Evolutionary conservation across 2,888 invertebrate genomes (phyloP).

Genomic region (Venustoraphidia nigricollis): DNA sequence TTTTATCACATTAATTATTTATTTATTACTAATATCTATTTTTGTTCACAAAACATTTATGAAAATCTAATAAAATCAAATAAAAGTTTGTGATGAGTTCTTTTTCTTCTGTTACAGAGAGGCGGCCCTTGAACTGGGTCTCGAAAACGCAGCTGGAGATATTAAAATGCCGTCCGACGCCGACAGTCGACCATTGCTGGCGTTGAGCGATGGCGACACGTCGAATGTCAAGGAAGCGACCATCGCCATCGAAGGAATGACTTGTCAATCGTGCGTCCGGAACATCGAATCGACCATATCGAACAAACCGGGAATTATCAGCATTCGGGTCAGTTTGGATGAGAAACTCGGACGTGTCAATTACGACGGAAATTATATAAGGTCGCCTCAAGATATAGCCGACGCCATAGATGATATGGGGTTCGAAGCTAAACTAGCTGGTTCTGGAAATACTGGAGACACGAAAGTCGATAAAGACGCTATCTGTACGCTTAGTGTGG

Average conservation of each 20-base stretch:
- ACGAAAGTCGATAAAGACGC: conserved; percentile 15
- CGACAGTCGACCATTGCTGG: too few species aligned
- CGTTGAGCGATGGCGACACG: too few species aligned
- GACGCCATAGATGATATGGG: conserved; percentile 78
- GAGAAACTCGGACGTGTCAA: conserved; percentile 42
- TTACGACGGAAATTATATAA: conserved; percentile 22
- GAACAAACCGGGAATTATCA: conserved; percentile 45
- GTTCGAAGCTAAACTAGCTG: conserved; percentile 49
- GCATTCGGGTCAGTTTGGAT: conserved; percentile 42
- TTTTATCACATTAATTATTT: too few species aligned
- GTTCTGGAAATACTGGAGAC: conserved; percentile 3
- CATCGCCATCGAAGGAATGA: conserved; percentile 62
- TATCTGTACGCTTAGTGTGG: conserved; percentile 35
- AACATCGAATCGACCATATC: conserved; percentile 61
- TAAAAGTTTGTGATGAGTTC: too few species aligned
- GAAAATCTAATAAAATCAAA: too few species aligned
- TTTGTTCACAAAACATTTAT: too few species aligned
- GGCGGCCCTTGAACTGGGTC: too few species aligned
- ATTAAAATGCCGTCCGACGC: too few species aligned
- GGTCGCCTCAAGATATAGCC: conserved; percentile 35
- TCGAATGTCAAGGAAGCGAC: too few species aligned
- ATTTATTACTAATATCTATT: too few species aligned
- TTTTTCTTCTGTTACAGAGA: too few species aligned
- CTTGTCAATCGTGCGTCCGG: conserved; percentile 78
- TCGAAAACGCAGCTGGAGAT: too few species aligned